Evolutionary conservation across 1,140 invertebrate species (phyloP).

Genomic region (Chironomus striatipennis): DNA sequence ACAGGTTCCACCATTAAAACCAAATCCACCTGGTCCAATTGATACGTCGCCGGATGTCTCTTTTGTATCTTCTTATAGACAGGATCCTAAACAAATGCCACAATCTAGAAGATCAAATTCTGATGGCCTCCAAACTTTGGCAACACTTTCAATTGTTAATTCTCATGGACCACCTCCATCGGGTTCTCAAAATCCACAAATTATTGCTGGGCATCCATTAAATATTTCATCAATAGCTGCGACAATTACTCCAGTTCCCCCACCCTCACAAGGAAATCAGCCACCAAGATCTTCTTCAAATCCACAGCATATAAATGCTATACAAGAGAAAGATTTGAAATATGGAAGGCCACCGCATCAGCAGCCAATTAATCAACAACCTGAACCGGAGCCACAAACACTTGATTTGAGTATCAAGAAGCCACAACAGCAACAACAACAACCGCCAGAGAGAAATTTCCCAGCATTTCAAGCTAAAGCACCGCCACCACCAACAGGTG

Average conservation of each 20-base stretch:
- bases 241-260: conserved; percentile 52
- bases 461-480: conserved; percentile 35
- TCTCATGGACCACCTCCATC: conserved; percentile 36
- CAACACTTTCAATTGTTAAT: conserved; percentile 58
- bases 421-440: conserved; percentile 44
- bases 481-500: conserved; percentile 34
- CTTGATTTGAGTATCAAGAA: conserved; percentile 76
- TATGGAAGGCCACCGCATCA: conserved; percentile 35
- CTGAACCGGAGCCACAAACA: conserved; percentile 51
- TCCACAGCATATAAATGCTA: conserved; percentile 25
- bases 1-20: conserved; percentile 39
- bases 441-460: conserved; percentile 34
- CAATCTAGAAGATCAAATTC: conserved; percentile 38
- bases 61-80: conserved; percentile 32
- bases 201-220: conserved; percentile 38
- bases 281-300: conserved; percentile 29
- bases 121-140: conserved; percentile 46
- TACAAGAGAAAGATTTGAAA: conserved; percentile 48
- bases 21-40: conserved; percentile 25
- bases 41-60: conserved; percentile 24
- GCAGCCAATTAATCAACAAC: conserved; percentile 42
- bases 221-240: conserved; percentile 48
- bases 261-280: conserved; percentile 26
- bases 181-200: conserved; percentile 28
- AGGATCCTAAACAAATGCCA: not conserved